A percentile compares a stretch with the other conserved stretches of the same genome.
These are phyloP conservation scores for Apotomis turbidana DNA, from an alignment of 2,888 invertebrate genomes.

Conservation along the genomic window DNA sequence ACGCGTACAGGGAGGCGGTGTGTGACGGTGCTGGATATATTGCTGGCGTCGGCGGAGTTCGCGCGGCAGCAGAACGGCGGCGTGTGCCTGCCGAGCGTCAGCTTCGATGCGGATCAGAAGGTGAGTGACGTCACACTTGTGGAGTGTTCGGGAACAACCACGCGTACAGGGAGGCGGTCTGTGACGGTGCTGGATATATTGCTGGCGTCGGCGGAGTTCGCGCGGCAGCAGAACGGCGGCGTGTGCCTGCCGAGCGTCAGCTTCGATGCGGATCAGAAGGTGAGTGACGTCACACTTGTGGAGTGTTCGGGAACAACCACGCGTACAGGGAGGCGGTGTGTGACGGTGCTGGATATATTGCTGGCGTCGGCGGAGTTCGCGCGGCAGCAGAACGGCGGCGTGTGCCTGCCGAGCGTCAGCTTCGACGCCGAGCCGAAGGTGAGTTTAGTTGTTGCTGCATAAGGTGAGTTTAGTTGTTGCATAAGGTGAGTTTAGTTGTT, in stretches of 20 bases:
- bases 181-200: conserved; percentile 93
- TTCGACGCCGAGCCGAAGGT: conserved; percentile 64
- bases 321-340: conserved; percentile 90
- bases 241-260: conserved; percentile 90
- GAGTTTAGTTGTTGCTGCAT: too few species aligned
- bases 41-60: conserved; percentile 93
- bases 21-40: conserved; percentile 93
- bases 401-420: conserved; percentile 84
- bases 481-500: neutral
- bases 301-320: conserved; percentile 88
- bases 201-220: conserved; percentile 92
- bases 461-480: too few species aligned
- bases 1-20: conserved; percentile 91
- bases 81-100: conserved; percentile 90
- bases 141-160: conserved; percentile 89
- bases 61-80: conserved; percentile 87
- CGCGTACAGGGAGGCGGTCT: conserved; percentile 90
- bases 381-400: conserved; percentile 77
- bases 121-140: conserved; percentile 73
- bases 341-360: conserved; percentile 93
- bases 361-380: conserved; percentile 93
- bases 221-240: conserved; percentile 74
- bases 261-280: conserved; percentile 64
- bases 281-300: conserved; percentile 78
- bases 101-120: conserved; percentile 66